These are phyloP conservation scores for Meteorus cinctellus DNA, from an alignment of 2,888 invertebrate species.

Conservation along the genomic window DNA sequence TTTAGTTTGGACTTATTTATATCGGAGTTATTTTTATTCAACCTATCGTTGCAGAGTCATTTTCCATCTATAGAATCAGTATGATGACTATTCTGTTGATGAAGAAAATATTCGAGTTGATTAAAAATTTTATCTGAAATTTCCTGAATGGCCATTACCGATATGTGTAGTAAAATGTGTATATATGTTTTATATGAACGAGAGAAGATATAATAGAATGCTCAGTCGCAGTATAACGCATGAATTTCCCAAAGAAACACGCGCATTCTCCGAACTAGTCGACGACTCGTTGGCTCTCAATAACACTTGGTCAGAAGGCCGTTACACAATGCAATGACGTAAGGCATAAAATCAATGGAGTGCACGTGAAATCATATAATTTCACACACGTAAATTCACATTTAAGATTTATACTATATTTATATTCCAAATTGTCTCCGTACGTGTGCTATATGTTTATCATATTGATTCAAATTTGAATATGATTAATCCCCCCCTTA, in stretches of 20 bases:
- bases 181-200: background rate
- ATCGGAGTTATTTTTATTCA: too few species aligned
- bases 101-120: too few species aligned
- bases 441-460: too few species aligned
- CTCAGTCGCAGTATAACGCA: conserved; percentile 10
- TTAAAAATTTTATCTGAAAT: too few species aligned
- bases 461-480: too few species aligned
- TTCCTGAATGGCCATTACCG: too few species aligned
- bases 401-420: too few species aligned
- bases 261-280: conserved; percentile 31
- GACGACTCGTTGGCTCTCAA: conserved; percentile 17
- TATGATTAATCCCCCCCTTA: too few species aligned
- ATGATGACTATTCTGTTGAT: background rate
- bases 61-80: too few species aligned
- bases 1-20: too few species aligned
- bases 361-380: conserved; percentile 36
- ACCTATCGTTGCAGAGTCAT: too few species aligned
- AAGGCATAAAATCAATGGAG: conserved; percentile 43
- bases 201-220: conserved; percentile 1
- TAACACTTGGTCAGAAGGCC: conserved; percentile 30
- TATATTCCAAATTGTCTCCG: too few species aligned
- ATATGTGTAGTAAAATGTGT: background rate
- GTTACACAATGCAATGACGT: conserved; percentile 46
- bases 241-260: conserved; percentile 31
- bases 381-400: conserved; percentile 15